Evolutionary conservation across 2,797 vertebrate species (phyloP), one percentile per base, ranked within the genome.

Genomic region (Lepus townsendii): DNA sequence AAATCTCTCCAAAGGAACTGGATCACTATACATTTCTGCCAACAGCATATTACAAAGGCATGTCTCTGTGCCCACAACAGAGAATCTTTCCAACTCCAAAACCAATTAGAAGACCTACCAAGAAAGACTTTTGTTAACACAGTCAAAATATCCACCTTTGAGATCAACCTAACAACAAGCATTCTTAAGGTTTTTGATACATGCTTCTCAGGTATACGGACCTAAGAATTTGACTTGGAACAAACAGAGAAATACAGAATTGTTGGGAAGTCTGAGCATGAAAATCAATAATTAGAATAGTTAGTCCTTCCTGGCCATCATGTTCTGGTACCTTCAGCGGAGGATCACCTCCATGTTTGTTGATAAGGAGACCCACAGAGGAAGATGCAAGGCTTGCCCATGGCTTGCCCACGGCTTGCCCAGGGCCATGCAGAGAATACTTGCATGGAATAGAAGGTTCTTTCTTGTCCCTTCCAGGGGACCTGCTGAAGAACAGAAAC

Each of bases 71-170:
- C 47, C 35, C 26, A 42, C 20, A 84, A 68, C 5, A 62, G 16
- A 89, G 54, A 52, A 35, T 27, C 30, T 86, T 89, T 79, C 27
- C 32, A 72, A n/a, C 17, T 88, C 94, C 26, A 32, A 57, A 95
- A 79, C 52, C 73, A 84, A 20, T 5, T 20, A 54, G 26, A 66
- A 68, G 26, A 32, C 11, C 38, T 62, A 32, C 26, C 26, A 57
- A 83, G 50, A 75, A 90, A 85, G 42, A 68, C 65, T 73, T 62
- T 86, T 52, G 32, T 47, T 35, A 35, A 27, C 2, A 8, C 1
- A 27, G 32, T 32, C n/a, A 76, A 75, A 71, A 69, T n/a, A 82
- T 71, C 83, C 17, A 13, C 20, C 38, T 60, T 75, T 75, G 47
- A 69, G 26, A 69, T 52, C 62, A 27, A 27, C 50, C 57, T 30